Percentiles rank a stretch among this genome's conserved stretches.
Conservation (phyloP, 37 sponge, comb jelly and placozoan species). For the Geodia barretti region DNA sequence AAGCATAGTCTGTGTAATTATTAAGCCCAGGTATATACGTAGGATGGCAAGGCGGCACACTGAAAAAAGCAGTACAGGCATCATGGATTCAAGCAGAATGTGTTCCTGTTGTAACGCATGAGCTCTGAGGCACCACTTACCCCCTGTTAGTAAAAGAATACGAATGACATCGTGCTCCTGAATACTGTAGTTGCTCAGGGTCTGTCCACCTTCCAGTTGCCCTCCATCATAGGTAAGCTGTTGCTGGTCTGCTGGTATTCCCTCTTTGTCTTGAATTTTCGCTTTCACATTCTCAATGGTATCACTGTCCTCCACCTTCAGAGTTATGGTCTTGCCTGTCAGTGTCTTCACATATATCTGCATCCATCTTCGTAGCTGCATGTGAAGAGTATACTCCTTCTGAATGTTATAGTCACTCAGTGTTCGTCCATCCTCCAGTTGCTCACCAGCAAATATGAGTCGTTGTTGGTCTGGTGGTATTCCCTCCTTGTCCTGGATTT, state of each 20-base stretch:
- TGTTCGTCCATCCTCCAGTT: constrained; percentile 87
- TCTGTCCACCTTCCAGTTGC: constrained; percentile 85
- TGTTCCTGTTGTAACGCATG: too few species aligned
- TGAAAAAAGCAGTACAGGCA: too few species aligned
- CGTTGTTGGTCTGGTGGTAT: constrained; percentile 87
- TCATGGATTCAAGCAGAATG: too few species aligned
- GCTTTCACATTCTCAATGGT: constrained; percentile 90
- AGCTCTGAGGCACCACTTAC: too few species aligned
- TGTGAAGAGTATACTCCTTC: constrained; percentile 80
- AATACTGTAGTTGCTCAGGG: constrained; percentile 93
- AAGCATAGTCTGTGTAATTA: too few species aligned
- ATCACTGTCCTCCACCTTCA: constrained; percentile 84
- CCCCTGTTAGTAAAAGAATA: constrained; percentile 75
- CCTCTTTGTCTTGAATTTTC: constrained; percentile 94
- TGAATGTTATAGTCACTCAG: constrained; percentile 87
- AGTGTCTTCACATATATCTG: constrained; percentile 83
- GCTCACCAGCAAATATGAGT: constrained; percentile 84
- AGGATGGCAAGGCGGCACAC: too few species aligned
- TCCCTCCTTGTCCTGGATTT: constrained; percentile 85
- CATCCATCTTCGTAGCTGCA: constrained; percentile 64
- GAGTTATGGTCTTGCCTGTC: constrained; percentile 85
- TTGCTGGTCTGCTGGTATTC: constrained; percentile 93
- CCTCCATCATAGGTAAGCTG: constrained; percentile 71
- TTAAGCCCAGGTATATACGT: too few species aligned
- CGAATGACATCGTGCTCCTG: constrained; percentile 90